Evolutionary conservation across 2,888 invertebrate species (phyloP), one percentile per base, ranked within the genome.

Genomic region (Doris montereyensis): DNA sequence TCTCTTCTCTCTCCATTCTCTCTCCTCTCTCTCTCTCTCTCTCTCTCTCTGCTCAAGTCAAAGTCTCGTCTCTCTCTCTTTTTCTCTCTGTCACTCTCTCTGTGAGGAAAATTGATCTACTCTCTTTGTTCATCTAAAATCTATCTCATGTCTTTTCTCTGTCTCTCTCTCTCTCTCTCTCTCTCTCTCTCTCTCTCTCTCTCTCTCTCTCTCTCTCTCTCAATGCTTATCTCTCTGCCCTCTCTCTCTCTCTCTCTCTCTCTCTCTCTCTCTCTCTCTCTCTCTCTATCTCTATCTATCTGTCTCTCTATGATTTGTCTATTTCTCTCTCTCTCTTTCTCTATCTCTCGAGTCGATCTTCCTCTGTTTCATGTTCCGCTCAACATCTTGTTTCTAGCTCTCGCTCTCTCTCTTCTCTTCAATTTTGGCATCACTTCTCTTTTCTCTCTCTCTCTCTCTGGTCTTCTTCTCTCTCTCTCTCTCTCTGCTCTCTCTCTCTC

Each of bases 261-360:
- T 28, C 32, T 70, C 32, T 70, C 32, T 32, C 32, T 70, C 70
- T 70, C 32, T 32, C 32, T 70, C 70, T 32, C n/a, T n/a, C n/a
- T n/a, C n/a, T n/a, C n/a, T n/a, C n/a, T n/a, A n/a, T n/a, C n/a
- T n/a, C n/a, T n/a, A n/a, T n/a, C n/a, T n/a, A n/a, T n/a, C n/a
- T n/a, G n/a, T n/a, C n/a, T n/a, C n/a, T n/a, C n/a, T n/a, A n/a
- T n/a, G n/a, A n/a, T n/a, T n/a, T n/a, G n/a, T n/a, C n/a, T n/a
- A n/a, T n/a, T n/a, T n/a, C 32, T 32, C 32, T 32, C 32, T 70
- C 70, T 70, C 32, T 32, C 32, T 70, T 35, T 70, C 32, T 13
- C 32, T n/a, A n/a, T n/a, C n/a, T n/a, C n/a, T n/a, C n/a, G n/a
- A n/a, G n/a, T n/a, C n/a, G n/a, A n/a, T n/a, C 34, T 21, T 70